These are phyloP conservation scores for Lasiommata megera DNA, from an alignment of 2,888 invertebrate species.

Conservation along the genomic window DNA sequence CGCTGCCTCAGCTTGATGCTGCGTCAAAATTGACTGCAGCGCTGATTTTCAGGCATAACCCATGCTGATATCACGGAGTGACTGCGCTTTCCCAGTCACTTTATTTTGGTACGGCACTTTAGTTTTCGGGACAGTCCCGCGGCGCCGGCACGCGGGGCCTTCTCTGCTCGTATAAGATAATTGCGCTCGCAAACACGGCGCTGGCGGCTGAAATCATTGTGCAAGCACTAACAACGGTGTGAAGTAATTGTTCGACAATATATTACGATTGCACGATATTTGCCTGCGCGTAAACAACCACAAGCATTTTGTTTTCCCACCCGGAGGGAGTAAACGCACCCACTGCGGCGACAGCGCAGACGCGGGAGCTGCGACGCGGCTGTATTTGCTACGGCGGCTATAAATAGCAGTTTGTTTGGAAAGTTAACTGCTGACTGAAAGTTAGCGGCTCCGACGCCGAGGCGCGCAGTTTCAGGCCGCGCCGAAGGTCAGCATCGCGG, in stretches of 20 bases:
- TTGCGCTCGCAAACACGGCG: conserved; percentile 4
- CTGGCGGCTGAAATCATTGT: conserved; percentile 1
- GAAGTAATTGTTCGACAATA: background rate
- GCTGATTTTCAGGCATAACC: too few relatives aligned
- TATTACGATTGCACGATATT: background rate
- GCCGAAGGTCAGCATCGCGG: conserved; percentile 23
- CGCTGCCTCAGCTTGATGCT: too few relatives aligned
- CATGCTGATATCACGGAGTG: too few relatives aligned
- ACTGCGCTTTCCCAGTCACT: too few relatives aligned
- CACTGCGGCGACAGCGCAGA: too few relatives aligned
- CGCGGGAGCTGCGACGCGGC: too few relatives aligned
- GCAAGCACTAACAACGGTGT: background rate
- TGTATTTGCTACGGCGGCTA: too few relatives aligned
- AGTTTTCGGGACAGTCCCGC: background rate
- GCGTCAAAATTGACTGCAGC: too few relatives aligned
- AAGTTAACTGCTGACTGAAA: background rate
- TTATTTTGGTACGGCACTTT: too few relatives aligned
- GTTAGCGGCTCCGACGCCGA: conserved; percentile 14
- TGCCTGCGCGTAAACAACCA: background rate
- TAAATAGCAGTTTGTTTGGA: too few relatives aligned
- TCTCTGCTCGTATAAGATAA: conserved; percentile 5
- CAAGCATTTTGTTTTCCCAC: too few relatives aligned
- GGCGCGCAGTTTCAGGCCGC: conserved; percentile 6
- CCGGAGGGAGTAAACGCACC: too few relatives aligned
- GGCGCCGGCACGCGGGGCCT: background rate